Evolutionary conservation across 2,797 vertebrate species (phyloP).

Genomic region (Miopithecus talapoin): DNA sequence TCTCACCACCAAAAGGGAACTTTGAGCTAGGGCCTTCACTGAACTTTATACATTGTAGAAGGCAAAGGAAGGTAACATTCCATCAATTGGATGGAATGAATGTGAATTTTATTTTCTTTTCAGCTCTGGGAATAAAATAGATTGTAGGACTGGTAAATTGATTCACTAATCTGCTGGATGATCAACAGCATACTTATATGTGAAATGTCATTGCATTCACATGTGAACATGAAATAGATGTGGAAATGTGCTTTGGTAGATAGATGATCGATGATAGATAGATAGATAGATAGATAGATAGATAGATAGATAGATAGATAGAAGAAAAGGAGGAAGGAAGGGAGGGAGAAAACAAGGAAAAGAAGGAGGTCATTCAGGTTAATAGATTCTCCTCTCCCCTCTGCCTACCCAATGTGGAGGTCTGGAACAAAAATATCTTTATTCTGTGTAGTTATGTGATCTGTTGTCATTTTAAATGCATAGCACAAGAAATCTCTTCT

Average conservation of each 20-base stretch:
- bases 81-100: neutral
- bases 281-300: neutral
- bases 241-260: neutral
- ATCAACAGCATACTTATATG: neutral
- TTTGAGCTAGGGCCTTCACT: neutral
- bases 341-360: neutral
- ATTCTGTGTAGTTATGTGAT: neutral
- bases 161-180: neutral
- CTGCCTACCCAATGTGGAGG: neutral
- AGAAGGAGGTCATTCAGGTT: neutral
- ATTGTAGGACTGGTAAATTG: neutral
- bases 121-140: neutral
- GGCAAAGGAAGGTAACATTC: neutral
- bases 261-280: neutral
- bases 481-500: neutral
- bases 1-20: neutral
- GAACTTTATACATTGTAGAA: neutral
- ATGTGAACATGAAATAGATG: neutral
- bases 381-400: neutral
- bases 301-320: neutral
- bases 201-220: neutral
- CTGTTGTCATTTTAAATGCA: conserved; percentile 24
- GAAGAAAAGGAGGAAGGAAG: neutral
- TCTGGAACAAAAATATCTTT: conserved; percentile 4
- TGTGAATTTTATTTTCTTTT: conserved; percentile 47